Base-by-base conservation (phyloP, 37 sponge, comb jelly and placozoan species). In the Oscarella lobularis region DNA sequence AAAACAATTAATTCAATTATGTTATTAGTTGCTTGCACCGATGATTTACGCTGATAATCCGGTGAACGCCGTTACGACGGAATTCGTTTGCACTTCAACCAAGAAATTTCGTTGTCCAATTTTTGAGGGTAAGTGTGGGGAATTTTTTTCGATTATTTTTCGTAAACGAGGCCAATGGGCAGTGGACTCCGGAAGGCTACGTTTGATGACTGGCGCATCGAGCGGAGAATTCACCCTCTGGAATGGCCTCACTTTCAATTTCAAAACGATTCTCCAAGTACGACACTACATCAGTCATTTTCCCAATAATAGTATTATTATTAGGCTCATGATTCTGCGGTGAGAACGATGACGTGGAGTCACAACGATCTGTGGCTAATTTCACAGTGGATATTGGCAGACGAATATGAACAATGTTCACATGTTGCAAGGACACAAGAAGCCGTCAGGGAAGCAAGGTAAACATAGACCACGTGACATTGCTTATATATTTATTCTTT, bases 171-270 rank as follows among this genome's bases (percentile, higher is more conserved):
- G 9, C 37, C 1, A 14, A 2, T 34, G 0, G 40, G 31, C 38
- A 95, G 96, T 97, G 94, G 94, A 92, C 86, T 2, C 95, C 94
- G 71, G 99, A 97, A 79, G 99, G 99, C 79, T 87, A 34, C 39
- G 99, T 33, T 81, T 97, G 5, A 82, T 93, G 39, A 90, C 94
- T 67, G 99, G 94, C n/a, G 91, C 94, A 27, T 73, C 74, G 14
- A 93, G 88, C 71, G 99, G 99, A 0, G 99, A 97, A 67, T 90
- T 93, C 73, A 87, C 94, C 0, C 86, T 97, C 4, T 97, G 99
- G 94, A 97, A 93, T 73, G 93, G 88, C 33, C 72, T 93, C 31
- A 88, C 84, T 55, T 90, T 97, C 79, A 87, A 81, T 75, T 90
- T 90, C 80, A 93, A 96, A 73, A 82, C 93, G 2, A 83, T 90